Conservation (phyloP, 2,113 vertebrate species). For the Sisor rabdophorus region DNA sequence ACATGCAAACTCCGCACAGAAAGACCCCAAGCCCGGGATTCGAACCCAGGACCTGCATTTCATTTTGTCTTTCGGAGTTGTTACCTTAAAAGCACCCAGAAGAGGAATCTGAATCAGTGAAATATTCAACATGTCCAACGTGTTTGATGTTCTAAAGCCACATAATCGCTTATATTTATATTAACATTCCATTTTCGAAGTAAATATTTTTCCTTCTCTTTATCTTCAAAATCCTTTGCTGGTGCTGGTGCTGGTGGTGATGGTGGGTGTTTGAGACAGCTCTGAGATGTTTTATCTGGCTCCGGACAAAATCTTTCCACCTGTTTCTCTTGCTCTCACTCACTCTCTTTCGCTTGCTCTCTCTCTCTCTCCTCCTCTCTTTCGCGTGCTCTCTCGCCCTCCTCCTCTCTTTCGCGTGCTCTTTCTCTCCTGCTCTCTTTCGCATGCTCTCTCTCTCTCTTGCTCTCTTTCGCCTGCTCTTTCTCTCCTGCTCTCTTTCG, state of each 20-base stretch:
- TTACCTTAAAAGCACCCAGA: not conserved
- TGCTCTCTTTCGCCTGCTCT: no score
- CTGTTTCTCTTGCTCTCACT: not conserved
- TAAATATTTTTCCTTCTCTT: not conserved
- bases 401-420: no score
- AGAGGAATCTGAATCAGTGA: not conserved
- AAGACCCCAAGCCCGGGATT: no score
- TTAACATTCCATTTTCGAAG: constrained; percentile 10
- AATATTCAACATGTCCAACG: not conserved
- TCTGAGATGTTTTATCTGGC: not conserved
- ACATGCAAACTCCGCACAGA: no score
- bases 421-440: no score
- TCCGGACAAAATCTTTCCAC: not conserved
- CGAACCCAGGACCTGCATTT: no score
- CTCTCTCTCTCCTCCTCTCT: not conserved
- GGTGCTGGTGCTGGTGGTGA: not conserved
- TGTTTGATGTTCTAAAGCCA: constrained; percentile 7
- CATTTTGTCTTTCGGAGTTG: not conserved
- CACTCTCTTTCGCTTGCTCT: not conserved
- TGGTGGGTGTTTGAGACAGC: constrained; percentile 1
- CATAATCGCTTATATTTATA: not conserved
- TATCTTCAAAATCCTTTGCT: not conserved
- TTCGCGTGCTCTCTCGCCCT: no score
- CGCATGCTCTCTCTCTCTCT: no score
- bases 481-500: no score